These are phyloP conservation scores for Rhopalosiphum nymphaeae DNA, from an alignment of 2,888 invertebrate species.

Conservation along the genomic window DNA sequence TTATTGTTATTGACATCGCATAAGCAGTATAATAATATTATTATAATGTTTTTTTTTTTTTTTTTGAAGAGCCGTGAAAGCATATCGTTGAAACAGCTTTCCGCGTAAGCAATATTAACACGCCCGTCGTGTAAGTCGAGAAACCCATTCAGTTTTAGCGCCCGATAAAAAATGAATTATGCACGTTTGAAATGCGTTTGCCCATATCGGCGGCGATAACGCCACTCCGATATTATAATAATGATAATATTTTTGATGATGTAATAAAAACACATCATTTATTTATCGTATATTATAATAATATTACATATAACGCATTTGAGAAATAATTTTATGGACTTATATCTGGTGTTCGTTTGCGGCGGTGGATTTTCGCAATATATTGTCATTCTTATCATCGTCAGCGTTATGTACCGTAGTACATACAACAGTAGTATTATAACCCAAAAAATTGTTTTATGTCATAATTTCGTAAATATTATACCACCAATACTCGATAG, in stretches of 20 bases:
- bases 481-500: not conserved
- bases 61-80: not conserved
- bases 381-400: not conserved
- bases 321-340: not conserved
- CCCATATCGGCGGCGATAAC: not conserved
- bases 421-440: not conserved
- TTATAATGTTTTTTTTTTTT: not conserved
- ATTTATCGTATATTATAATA: not conserved
- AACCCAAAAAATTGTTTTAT: not conserved
- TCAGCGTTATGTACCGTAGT: not conserved
- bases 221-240: not conserved
- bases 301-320: not conserved
- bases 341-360: not conserved
- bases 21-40: not conserved
- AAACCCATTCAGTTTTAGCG: not conserved
- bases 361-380: not conserved
- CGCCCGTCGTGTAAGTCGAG: not conserved
- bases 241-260: not conserved
- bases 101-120: not conserved
- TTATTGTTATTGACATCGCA: not conserved
- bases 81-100: not conserved
- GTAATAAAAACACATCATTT: not conserved
- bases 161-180: constrained; percentile 9
- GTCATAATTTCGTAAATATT: not conserved
- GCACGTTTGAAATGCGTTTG: not conserved